These are phyloP conservation scores for Chorisops tibialis DNA, from an alignment of 2,888 invertebrate species.

Conservation along the genomic window DNA sequence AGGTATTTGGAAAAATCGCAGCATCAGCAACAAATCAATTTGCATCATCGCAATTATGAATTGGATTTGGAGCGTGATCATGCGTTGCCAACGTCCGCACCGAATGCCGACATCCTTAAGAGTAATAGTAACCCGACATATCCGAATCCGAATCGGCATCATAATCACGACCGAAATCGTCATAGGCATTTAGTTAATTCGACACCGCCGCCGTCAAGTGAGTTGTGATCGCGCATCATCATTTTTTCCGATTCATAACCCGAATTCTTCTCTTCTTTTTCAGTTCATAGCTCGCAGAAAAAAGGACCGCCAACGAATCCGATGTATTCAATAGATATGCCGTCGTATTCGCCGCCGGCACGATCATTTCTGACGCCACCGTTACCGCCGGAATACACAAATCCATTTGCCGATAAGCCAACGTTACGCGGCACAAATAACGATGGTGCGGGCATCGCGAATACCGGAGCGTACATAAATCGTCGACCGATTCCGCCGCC, in stretches of 20 bases:
- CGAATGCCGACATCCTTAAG: conserved; percentile 74
- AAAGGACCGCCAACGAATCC: conserved; percentile 61
- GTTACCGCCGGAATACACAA: conserved; percentile 76
- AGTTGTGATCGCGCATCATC: conserved; percentile 15
- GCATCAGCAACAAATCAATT: conserved; percentile 46
- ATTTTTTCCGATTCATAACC: not conserved
- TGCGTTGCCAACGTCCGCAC: conserved; percentile 70
- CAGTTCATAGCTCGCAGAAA: conserved; percentile 58
- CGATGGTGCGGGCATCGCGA: conserved; percentile 45
- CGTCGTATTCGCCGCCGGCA: conserved; percentile 79
- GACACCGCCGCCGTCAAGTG: conserved; percentile 49
- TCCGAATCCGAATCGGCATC: conserved; percentile 66
- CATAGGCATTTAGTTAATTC: conserved; percentile 47
- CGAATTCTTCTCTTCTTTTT: not conserved
- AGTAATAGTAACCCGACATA: conserved; percentile 73
- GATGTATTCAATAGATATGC: conserved; percentile 65
- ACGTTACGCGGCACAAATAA: conserved; percentile 72
- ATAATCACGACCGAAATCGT: conserved; percentile 47
- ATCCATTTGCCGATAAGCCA: conserved; percentile 86
- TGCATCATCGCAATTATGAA: conserved; percentile 58
- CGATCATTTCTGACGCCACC: conserved; percentile 79
- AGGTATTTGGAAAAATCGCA: conserved; percentile 46
- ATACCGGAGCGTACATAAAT: conserved; percentile 56
- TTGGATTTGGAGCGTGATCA: conserved; percentile 70
- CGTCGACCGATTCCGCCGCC: conserved; percentile 80